phyloP scores from a whole-genome alignment of 2,888 invertebrate species.

The Camponotus fellah region DNA sequence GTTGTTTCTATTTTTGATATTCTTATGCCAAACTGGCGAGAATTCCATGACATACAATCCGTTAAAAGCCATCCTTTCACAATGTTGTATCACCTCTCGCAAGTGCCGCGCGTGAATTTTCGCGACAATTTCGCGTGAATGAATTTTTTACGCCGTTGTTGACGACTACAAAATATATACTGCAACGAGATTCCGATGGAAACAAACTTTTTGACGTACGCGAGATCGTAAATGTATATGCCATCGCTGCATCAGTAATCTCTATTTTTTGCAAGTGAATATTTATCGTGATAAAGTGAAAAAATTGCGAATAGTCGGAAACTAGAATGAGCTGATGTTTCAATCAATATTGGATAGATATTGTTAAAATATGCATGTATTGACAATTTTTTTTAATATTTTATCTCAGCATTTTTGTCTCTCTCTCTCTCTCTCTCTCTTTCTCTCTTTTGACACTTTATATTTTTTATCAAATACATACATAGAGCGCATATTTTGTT shows the following conservation, averaged over 20 bases:
- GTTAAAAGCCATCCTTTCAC: conserved; percentile 30
- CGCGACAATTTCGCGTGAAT: conserved; percentile 26
- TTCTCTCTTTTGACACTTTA: not conserved
- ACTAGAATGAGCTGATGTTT: not conserved
- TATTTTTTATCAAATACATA: not conserved
- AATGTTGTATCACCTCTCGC: not conserved
- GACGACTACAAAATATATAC: conserved; percentile 24
- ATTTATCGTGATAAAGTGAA: conserved; percentile 16
- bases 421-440: not conserved
- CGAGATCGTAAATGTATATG: conserved; percentile 15
- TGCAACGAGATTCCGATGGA: conserved; percentile 23
- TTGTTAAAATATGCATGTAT: not conserved
- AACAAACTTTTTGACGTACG: conserved; percentile 18
- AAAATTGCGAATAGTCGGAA: conserved; percentile 5
- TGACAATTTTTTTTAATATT: not conserved
- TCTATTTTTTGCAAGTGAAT: conserved; percentile 17
- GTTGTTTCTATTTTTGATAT: not conserved
- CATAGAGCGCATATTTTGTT: not conserved
- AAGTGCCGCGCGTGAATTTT: not conserved
- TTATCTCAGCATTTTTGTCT: not conserved
- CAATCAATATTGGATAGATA: conserved; percentile 10
- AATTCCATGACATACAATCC: not conserved
- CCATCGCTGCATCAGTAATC: not conserved
- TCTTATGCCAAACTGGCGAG: not conserved
- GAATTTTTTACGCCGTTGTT: conserved; percentile 35